These are phyloP conservation scores for Platanista minor DNA, from an alignment of 2,113 vertebrate species.

Conservation along the genomic window DNA sequence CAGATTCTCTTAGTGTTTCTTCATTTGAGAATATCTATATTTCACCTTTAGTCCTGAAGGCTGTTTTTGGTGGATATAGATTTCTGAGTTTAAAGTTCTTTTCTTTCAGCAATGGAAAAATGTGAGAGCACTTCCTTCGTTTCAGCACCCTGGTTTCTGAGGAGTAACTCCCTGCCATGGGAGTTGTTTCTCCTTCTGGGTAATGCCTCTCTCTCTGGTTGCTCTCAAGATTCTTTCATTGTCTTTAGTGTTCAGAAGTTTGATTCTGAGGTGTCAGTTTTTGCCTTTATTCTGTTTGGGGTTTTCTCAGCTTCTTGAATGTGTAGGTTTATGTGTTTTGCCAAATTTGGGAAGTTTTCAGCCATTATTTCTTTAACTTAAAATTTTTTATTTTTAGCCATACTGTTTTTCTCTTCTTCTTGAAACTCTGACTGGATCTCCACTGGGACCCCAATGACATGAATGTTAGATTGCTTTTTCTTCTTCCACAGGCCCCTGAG, in stretches of 20 bases:
- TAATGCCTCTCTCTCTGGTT: neutral
- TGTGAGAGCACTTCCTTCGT: neutral
- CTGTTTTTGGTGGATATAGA: neutral
- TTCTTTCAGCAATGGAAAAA: neutral
- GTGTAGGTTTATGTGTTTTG: neutral
- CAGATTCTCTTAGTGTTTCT: neutral
- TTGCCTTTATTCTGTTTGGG: neutral
- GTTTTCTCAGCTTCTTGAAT: neutral
- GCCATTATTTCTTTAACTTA: neutral
- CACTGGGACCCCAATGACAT: neutral
- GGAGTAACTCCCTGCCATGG: neutral
- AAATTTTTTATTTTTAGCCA: neutral
- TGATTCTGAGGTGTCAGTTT: neutral
- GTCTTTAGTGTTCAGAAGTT: neutral
- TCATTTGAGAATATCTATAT: neutral
- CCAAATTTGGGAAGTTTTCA: neutral
- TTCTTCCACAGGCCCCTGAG: too few relatives aligned
- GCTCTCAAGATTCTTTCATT: neutral
- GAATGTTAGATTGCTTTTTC: neutral
- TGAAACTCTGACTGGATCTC: neutral
- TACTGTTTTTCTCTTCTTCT: neutral
- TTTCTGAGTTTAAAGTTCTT: neutral
- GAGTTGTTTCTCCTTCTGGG: neutral
- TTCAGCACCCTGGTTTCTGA: neutral
- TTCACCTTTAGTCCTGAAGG: neutral